Evolutionary conservation across 2,888 invertebrate species (phyloP).

Genomic region (Oegoconia quadripuncta): DNA sequence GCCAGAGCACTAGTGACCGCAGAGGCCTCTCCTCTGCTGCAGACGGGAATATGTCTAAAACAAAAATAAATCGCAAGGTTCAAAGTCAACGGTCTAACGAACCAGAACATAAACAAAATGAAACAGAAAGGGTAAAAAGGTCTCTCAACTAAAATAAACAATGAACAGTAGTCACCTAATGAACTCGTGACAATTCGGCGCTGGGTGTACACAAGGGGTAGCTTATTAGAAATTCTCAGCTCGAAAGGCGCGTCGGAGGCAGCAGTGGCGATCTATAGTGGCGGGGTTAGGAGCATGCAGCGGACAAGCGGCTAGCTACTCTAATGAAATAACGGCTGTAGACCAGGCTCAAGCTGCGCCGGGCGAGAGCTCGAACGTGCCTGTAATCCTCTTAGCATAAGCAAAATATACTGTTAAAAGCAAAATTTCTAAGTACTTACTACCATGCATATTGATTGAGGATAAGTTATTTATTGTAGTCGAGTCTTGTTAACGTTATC

Average conservation of each 20-base stretch:
- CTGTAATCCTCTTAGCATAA: constrained; percentile 22
- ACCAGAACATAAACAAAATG: constrained; percentile 42
- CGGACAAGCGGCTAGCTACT: constrained; percentile 15
- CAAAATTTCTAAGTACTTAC: too few relatives aligned
- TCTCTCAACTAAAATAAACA: constrained; percentile 57
- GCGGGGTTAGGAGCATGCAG: constrained; percentile 4
- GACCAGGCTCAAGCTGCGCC: constrained; percentile 7
- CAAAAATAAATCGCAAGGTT: too few relatives aligned
- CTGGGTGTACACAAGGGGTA: constrained; percentile 50
- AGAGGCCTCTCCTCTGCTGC: too few relatives aligned
- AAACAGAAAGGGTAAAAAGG: constrained; percentile 44
- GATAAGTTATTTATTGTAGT: too few relatives aligned
- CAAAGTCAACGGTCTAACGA: too few relatives aligned
- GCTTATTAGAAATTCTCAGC: constrained; percentile 62
- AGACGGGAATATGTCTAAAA: not conserved
- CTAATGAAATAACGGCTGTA: constrained; percentile 27
- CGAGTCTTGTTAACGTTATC: too few relatives aligned
- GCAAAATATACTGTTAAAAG: too few relatives aligned
- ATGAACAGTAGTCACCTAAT: constrained; percentile 58
- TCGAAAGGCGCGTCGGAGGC: constrained; percentile 38
- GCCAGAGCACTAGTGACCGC: too few relatives aligned
- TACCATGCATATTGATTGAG: too few relatives aligned
- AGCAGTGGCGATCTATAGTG: constrained; percentile 13
- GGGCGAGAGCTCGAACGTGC: constrained; percentile 8
- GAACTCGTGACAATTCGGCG: constrained; percentile 61